Percentiles rank a stretch among this genome's conserved stretches.
phyloP scores from a whole-genome alignment of 1,140 invertebrate species.

The Bemisia tabaci region DNA sequence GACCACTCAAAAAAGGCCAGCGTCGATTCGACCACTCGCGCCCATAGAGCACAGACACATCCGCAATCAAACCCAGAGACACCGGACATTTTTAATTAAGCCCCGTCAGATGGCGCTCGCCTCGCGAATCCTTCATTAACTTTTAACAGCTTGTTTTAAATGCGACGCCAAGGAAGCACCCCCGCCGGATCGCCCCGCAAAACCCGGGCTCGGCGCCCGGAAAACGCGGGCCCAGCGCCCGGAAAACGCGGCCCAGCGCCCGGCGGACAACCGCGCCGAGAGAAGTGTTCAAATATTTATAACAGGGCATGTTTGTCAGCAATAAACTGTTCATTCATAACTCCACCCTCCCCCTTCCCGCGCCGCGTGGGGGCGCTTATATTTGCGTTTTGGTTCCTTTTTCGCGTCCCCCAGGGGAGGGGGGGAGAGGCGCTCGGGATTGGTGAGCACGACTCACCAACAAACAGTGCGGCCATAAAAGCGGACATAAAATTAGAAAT shows the following conservation, averaged over 20 bases:
- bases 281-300: neutral
- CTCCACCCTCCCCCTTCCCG: neutral
- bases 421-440: neutral
- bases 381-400: neutral
- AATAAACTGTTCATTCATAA: neutral
- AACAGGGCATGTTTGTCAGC: neutral
- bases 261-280: too few species aligned
- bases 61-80: too few species aligned
- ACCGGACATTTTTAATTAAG: too few species aligned
- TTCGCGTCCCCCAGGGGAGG: neutral
- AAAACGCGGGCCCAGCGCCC: too few species aligned
- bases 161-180: neutral
- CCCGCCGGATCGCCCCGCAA: too few species aligned
- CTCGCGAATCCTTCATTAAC: neutral
- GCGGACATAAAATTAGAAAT: neutral
- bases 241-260: too few species aligned
- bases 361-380: neutral
- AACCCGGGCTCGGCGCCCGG: too few species aligned
- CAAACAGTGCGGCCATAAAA: neutral
- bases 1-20: too few species aligned
- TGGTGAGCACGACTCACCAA: neutral
- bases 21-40: too few species aligned
- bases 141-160: neutral
- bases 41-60: too few species aligned
- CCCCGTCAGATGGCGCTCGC: too few species aligned